Evolutionary conservation across 2,113 vertebrate species (phyloP).

Genomic region (Megalops atlanticus): DNA sequence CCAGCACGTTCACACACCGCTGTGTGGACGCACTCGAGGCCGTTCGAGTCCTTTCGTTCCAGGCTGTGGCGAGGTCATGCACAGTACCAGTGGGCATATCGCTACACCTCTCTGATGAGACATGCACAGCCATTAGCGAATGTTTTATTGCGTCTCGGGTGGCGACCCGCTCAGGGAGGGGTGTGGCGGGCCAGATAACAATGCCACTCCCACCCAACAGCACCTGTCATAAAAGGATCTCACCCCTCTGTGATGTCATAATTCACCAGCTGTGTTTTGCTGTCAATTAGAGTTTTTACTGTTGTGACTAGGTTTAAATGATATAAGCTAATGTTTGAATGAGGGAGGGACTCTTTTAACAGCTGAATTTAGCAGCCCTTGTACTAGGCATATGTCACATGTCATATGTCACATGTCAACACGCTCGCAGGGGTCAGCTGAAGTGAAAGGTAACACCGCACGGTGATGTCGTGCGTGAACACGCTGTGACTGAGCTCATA

Average conservation of each 20-base stretch:
- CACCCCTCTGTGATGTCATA: not conserved
- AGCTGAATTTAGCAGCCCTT: not conserved
- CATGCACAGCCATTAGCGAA: conserved; percentile 55
- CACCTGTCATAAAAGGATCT: not conserved
- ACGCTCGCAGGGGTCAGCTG: not conserved
- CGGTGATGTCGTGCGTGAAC: not conserved
- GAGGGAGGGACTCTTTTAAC: not conserved
- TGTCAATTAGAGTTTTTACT: not conserved
- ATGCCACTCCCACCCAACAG: not conserved
- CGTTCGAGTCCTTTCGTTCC: not conserved
- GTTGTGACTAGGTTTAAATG: not conserved
- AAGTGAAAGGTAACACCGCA: not conserved
- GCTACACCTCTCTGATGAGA: conserved; percentile 46
- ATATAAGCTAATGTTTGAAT: not conserved
- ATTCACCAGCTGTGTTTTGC: not conserved
- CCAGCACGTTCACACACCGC: too few relatives aligned
- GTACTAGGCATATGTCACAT: not conserved
- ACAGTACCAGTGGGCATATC: conserved; percentile 26
- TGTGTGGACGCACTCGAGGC: too few relatives aligned
- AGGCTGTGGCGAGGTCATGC: conserved; percentile 16
- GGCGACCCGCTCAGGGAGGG: not conserved
- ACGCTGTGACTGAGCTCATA: not conserved
- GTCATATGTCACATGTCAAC: not conserved
- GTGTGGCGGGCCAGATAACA: not conserved
- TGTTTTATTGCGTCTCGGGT: conserved; percentile 24